phyloP scores from a whole-genome alignment of 1,140 invertebrate species.

The Heliconius hewitsoni region DNA sequence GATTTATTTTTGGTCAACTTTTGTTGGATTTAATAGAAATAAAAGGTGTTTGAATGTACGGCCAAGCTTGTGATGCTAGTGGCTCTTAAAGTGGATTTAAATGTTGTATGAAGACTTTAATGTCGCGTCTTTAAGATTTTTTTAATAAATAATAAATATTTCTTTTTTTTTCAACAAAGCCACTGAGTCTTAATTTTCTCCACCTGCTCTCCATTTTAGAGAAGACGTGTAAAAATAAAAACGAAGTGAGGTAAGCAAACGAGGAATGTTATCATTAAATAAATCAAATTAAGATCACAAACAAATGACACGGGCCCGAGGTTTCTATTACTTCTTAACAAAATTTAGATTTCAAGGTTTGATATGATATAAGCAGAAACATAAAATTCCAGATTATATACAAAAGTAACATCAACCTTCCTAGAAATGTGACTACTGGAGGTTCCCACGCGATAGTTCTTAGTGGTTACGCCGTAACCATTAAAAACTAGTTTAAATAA shows the following conservation, averaged over 20 bases:
- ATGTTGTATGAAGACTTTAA: not conserved
- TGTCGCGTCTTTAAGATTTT: not conserved
- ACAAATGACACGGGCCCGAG: not conserved
- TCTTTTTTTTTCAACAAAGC: too few species aligned
- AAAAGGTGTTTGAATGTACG: slow-evolving; percentile 37
- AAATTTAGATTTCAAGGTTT: slow-evolving; percentile 24
- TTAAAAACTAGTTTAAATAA: slow-evolving; percentile 41
- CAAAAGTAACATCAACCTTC: slow-evolving; percentile 26
- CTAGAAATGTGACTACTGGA: slow-evolving; percentile 27
- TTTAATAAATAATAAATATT: not conserved
- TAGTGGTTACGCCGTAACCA: slow-evolving; percentile 30
- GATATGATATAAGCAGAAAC: slow-evolving; percentile 25
- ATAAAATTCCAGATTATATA: slow-evolving; percentile 32
- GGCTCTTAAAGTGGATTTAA: not conserved
- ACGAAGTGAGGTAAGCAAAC: not conserved
- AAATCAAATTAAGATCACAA: slow-evolving; percentile 3
- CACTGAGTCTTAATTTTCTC: not conserved
- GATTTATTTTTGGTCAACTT: slow-evolving; percentile 78
- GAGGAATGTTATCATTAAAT: slow-evolving; percentile 11
- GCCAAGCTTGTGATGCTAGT: slow-evolving; percentile 26
- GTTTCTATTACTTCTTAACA: slow-evolving; percentile 12
- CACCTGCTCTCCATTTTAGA: not conserved
- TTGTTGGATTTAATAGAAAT: slow-evolving; percentile 73
- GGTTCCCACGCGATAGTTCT: slow-evolving; percentile 38
- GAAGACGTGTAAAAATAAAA: not conserved